Evolutionary conservation across 2,797 vertebrate species (phyloP), one percentile per base, ranked within the genome.

Genomic region (Gastrophryne carolinensis): DNA sequence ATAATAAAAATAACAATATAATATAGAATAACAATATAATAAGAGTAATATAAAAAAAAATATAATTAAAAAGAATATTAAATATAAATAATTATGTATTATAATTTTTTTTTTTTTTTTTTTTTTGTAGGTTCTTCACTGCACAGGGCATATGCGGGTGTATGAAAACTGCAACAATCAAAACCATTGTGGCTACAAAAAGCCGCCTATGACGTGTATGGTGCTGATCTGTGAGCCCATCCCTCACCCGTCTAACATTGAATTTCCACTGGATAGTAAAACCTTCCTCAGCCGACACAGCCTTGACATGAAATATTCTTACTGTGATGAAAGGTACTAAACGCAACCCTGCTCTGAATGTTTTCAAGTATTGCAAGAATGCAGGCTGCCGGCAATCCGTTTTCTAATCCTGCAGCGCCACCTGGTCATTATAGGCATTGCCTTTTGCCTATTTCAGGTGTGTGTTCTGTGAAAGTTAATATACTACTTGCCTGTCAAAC

Each of bases 281-380:
- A 99, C 97, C 4, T 99, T 99, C 80, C 95, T 99, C 82, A 99
- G 97, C 87, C 95, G 96, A 83, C 97, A 99, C 89, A 96, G 96
- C 44, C 94, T 99, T 76, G 96, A 99, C 87, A 99, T 99, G 98
- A 98, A 96, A 81, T 99, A 98, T 88, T 98, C 97, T 5, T 98
- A 99, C 34, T 99, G 98, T 80, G 97, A 99, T 70, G 98, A 99
- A 89, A 96, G 97, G 98, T 98, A 86, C 6, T 5, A 17, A 52
- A n/a, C 27, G 15, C 21, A 34, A 10, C 41, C 2, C n/a, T n/a
- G n/a, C n/a, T n/a, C n/a, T n/a, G n/a, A n/a, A n/a, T 29, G 2
- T 11, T 2, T 47, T 30, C 19, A 5, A 37, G 37, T 39, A 39
- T 39, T 13, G 13, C 13, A 3, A 39, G 13, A 39, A n/a, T 39